Conservation (phyloP, 1,140 invertebrate genomes). For the Anastatus disparis region DNA sequence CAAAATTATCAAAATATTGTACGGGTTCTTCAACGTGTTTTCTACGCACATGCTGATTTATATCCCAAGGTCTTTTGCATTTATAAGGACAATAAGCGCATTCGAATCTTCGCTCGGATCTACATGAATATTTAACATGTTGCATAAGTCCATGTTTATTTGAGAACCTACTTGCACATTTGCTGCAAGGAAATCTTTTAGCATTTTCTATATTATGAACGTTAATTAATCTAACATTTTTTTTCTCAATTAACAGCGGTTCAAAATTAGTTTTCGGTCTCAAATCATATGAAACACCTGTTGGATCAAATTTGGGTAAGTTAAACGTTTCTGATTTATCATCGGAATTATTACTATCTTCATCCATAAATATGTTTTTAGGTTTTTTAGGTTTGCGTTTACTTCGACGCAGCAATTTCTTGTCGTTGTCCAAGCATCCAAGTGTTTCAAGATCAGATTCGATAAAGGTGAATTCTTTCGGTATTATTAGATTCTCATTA, state of each 20-base stretch:
- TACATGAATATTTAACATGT: slow-evolving; percentile 70
- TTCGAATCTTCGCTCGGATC: slow-evolving; percentile 69
- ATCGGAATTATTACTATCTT: too few relatives aligned
- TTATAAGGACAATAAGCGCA: slow-evolving; percentile 64
- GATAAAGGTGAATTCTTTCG: too few relatives aligned
- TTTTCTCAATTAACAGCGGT: too few relatives aligned
- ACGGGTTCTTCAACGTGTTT: background rate
- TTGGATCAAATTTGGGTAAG: too few relatives aligned
- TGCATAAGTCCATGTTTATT: slow-evolving; percentile 57
- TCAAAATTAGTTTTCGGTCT: background rate
- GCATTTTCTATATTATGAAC: background rate
- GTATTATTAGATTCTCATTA: too few relatives aligned
- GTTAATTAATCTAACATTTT: background rate
- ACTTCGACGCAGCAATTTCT: too few relatives aligned
- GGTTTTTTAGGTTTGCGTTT: too few relatives aligned
- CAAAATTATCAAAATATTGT: background rate
- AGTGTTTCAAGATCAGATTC: too few relatives aligned
- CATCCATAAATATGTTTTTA: too few relatives aligned
- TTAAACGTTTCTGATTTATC: too few relatives aligned
- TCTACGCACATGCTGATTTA: background rate
- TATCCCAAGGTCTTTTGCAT: slow-evolving; percentile 9
- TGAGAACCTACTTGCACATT: background rate
- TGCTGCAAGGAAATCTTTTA: background rate
- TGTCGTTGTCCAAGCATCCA: too few relatives aligned
- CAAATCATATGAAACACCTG: too few relatives aligned